phyloP scores from a whole-genome alignment of 2,888 invertebrate genomes.

The Terebella lapidaria region DNA sequence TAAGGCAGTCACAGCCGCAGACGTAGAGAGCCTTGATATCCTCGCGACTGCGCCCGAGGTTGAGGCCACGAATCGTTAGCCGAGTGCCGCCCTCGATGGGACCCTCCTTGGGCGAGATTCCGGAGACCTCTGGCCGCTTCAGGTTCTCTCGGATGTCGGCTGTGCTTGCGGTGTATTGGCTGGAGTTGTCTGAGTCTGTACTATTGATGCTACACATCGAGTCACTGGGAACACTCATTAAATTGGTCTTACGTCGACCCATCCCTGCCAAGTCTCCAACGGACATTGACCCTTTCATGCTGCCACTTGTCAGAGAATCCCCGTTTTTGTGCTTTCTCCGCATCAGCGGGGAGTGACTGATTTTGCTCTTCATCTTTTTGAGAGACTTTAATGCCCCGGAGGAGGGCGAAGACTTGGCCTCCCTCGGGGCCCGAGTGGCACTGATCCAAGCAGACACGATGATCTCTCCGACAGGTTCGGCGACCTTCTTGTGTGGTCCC shows the following conservation, averaged over 20 bases:
- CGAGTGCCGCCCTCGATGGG: slow-evolving; percentile 39
- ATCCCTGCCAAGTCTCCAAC: neutral
- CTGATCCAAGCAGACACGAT: slow-evolving; percentile 46
- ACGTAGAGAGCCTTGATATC: slow-evolving; percentile 44
- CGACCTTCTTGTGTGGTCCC: slow-evolving; percentile 46
- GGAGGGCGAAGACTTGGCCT: neutral
- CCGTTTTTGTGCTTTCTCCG: slow-evolving; percentile 1
- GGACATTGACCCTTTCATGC: neutral
- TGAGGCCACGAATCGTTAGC: slow-evolving; percentile 40
- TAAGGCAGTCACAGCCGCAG: slow-evolving; percentile 44
- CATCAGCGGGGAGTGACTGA: slow-evolving; percentile 17
- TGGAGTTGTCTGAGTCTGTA: neutral
- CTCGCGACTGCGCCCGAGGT: slow-evolving; percentile 40
- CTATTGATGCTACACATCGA: neutral
- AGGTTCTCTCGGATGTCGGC: neutral
- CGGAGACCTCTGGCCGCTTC: slow-evolving; percentile 36
- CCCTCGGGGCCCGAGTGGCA: neutral
- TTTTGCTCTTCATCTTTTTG: slow-evolving; percentile 16
- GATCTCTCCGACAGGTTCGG: slow-evolving; percentile 43
- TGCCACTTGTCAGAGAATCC: neutral
- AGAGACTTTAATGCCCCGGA: slow-evolving; percentile 9
- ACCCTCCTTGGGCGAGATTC: slow-evolving; percentile 38
- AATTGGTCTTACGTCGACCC: neutral
- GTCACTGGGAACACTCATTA: neutral
- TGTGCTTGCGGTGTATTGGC: neutral